These are phyloP conservation scores for Choristoneura fumiferana DNA, from an alignment of 1,140 invertebrate genomes.

Conservation along the genomic window DNA sequence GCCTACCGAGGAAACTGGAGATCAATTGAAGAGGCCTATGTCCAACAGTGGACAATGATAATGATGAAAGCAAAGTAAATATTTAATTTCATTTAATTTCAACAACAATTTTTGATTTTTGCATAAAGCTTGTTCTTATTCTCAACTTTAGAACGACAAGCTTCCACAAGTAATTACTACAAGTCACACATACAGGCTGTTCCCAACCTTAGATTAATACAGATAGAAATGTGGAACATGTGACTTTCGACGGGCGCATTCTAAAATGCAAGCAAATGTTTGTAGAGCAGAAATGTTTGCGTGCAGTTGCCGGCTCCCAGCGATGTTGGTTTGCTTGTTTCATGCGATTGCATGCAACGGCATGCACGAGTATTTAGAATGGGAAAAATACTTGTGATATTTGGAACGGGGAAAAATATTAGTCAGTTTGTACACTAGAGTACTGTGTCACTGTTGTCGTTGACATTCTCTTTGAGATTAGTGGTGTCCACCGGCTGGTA, in stretches of 20 bases:
- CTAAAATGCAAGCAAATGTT: conserved; percentile 18
- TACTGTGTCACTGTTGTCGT: neutral
- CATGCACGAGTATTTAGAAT: neutral
- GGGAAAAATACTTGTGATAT: neutral
- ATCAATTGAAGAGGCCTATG: too few species aligned
- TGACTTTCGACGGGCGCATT: conserved; percentile 4
- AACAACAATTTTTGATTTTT: too few species aligned
- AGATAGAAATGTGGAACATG: neutral
- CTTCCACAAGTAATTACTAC: too few species aligned
- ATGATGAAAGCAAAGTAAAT: too few species aligned
- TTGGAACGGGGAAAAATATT: neutral
- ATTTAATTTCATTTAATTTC: too few species aligned
- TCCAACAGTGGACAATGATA: too few species aligned
- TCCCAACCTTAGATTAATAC: conserved; percentile 2
- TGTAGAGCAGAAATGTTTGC: conserved; percentile 12
- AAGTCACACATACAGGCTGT: too few species aligned
- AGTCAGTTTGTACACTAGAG: neutral
- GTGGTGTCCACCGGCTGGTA: too few species aligned
- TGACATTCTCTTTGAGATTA: too few species aligned
- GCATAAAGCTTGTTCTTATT: too few species aligned
- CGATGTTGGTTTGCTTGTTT: conserved; percentile 17
- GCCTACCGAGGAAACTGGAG: too few species aligned
- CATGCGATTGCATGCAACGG: conserved; percentile 3
- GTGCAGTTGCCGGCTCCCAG: conserved; percentile 2
- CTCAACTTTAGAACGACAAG: too few species aligned